Base-by-base conservation (phyloP, 2,888 invertebrate genomes). In the Rhyacophila evoluta region DNA sequence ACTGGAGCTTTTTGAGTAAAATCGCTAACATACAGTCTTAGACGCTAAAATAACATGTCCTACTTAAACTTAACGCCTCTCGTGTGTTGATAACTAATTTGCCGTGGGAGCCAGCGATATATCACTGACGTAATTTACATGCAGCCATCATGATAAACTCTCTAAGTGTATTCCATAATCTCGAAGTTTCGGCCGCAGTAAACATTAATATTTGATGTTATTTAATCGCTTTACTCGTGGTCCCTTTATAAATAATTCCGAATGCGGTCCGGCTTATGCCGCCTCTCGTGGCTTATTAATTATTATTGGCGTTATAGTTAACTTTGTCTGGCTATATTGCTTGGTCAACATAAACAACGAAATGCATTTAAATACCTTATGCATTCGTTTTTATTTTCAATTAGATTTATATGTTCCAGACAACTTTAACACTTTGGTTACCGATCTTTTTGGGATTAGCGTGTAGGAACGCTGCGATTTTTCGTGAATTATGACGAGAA, bases 281-380 rank as follows among this genome's bases (percentile, higher is more conserved):
- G 55, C 55, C 55, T 55, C 55, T 19, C 19, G 55, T 55, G 55
- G 55, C 55, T 55, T 55, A 55, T 55, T 55, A 55, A 55, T 55
- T 19, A 55, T 55, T 55, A 55, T 55, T 55, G 55, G 25, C 55
- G 55, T 55, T 55, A 12, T 10, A 19, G 55, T 19, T 55, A 55
- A 55, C 55, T 55, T 55, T 15, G 55, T 55, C 19, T 55, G 55
- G 55, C 25, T 55, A 55, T 55, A 55, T 55, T 25, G 55, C 19
- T 55, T 55, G 0, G 8, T 19, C 6, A 19, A 8, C 10, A 19
- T 25, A 55, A 41, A 55, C 19, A 25, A 8, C 25, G 25, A 2
- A 55, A 55, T 55, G 55, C 55, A 55, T 25, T 55, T 8, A 25
- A n/a, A n/a, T n/a, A n/a, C 55, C 6, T 12, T 25, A 19, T 19